Base-by-base conservation (phyloP, 30 jellyfish, hydroid and myxozoan species). In the Pelagia noctiluca region DNA sequence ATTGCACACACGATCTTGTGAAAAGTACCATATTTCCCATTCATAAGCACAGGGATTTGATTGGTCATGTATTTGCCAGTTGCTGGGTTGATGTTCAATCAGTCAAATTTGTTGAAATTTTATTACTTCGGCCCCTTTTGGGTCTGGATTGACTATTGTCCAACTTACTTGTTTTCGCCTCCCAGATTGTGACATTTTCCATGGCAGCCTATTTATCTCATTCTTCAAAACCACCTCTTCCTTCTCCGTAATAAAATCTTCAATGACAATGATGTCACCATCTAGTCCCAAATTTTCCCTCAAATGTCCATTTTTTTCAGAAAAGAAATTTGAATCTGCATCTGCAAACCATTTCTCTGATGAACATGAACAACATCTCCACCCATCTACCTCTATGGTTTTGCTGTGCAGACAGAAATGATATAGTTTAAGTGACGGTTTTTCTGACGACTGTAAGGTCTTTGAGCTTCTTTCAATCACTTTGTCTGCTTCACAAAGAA, bases 101-200 rank as follows among this genome's bases (percentile, higher is more conserved):
- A n/a, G n/a, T n/a, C n/a, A n/a, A n/a, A n/a, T n/a, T n/a, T n/a
- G n/a, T n/a, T n/a, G n/a, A n/a, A n/a, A n/a, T n/a, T n/a, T n/a
- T n/a, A n/a, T n/a, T n/a, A n/a, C n/a, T n/a, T n/a, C n/a, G n/a
- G n/a, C n/a, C n/a, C n/a, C n/a, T n/a, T n/a, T n/a, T n/a, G n/a
- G n/a, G 42, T 77, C 16, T 18, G 21, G 18, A 62, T 49, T 19
- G n/a, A 42, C 10, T 16, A 65, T 10, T 21, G 13, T 29, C 11
- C 26, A 33, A 21, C 75, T 16, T 52, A 93, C 99, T 97, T 95
- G 99, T 62, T 95, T 95, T 42, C 97, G 83, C 12, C 99, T 72
- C 3, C 99, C 99, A 38, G 99, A 95, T 77, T 95, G 99, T 24
- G 99, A 95, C 60, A 83, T 71, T 64, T 85, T 95, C 99, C 99